Conservation (phyloP, 2,888 invertebrate species). For the Thymelicus acteon region DNA sequence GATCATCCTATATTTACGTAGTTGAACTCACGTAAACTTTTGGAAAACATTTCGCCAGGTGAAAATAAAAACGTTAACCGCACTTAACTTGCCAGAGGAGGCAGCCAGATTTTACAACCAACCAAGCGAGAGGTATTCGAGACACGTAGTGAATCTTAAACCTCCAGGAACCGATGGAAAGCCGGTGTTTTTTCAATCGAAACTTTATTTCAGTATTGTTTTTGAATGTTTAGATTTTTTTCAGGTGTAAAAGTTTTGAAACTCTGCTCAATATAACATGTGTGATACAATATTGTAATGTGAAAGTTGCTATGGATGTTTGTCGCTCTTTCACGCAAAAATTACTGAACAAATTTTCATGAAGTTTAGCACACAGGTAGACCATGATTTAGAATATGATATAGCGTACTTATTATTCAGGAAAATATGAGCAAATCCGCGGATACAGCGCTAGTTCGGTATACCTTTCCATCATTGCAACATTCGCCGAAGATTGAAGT, state of each 20-base stretch:
- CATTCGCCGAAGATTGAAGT: no score
- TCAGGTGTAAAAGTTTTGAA: not conserved
- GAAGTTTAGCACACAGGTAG: no score
- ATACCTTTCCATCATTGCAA: no score
- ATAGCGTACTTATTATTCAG: no score
- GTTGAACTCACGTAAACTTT: not conserved
- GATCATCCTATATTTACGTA: not conserved
- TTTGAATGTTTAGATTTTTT: not conserved
- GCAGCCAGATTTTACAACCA: constrained; percentile 12
- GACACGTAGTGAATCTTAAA: constrained; percentile 28
- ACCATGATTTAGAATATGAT: no score
- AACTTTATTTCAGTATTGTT: constrained; percentile 25
- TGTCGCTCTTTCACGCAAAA: no score
- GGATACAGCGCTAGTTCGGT: no score
- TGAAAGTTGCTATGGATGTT: no score
- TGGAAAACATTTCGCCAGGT: constrained; percentile 3
- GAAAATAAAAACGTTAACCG: constrained; percentile 13
- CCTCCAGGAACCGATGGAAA: constrained; percentile 12
- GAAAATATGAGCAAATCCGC: no score
- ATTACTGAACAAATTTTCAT: no score
- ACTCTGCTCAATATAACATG: no score
- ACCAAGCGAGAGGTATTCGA: constrained; percentile 16
- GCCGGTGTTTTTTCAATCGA: constrained; percentile 23
- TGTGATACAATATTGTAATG: no score
- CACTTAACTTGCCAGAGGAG: not conserved